phyloP scores from a whole-genome alignment of 2,888 invertebrate genomes.

The Hartigia nigra region DNA sequence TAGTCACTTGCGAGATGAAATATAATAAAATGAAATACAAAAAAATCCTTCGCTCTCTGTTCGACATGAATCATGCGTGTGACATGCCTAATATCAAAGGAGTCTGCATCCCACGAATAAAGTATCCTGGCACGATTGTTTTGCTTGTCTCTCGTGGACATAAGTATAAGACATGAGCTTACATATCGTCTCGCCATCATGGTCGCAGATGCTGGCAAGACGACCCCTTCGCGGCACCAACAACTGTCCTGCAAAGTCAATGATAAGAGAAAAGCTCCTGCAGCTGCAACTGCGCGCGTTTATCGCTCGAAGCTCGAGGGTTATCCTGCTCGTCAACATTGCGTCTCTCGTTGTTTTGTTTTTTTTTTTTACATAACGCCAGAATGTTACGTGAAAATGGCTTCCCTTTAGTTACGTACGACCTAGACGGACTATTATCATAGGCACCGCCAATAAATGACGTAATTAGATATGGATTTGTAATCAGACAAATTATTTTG shows the following conservation, averaged over 20 bases:
- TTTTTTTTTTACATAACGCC: background rate
- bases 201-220: constrained; percentile 73
- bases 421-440: background rate
- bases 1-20: no score
- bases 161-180: constrained; percentile 64
- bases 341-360: no score
- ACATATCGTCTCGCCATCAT: constrained; percentile 77
- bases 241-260: constrained; percentile 62
- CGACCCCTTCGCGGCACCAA: constrained; percentile 64
- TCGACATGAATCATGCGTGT: background rate
- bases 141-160: background rate
- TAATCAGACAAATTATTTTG: no score
- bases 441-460: background rate
- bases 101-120: background rate
- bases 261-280: constrained; percentile 12
- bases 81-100: background rate
- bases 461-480: no score
- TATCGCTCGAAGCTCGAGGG: background rate
- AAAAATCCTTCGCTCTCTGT: background rate
- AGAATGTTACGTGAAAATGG: background rate
- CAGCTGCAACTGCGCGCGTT: background rate
- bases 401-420: background rate
- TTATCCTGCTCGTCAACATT: background rate
- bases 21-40: background rate
- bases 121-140: background rate